These are phyloP conservation scores for Drosophila multiciliata DNA, from an alignment of 2,888 invertebrate species.

Conservation along the genomic window DNA sequence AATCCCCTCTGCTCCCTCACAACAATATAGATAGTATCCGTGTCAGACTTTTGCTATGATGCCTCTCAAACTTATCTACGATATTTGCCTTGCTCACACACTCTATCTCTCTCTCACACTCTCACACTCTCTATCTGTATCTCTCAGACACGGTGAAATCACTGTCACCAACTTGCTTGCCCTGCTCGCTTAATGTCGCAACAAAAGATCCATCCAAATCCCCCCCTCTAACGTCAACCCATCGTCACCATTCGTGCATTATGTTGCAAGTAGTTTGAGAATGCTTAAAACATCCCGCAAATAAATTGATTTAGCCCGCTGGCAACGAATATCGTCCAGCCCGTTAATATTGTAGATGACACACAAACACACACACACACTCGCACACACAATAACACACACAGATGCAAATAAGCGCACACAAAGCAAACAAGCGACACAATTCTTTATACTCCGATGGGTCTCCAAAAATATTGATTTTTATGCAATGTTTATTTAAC, in stretches of 20 bases:
- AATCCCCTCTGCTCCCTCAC: not conserved
- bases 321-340: conserved; percentile 26
- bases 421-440: conserved; percentile 27
- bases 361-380: not conserved
- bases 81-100: conserved; percentile 32
- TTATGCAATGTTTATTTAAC: too few relatives aligned
- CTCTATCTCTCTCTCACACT: not conserved
- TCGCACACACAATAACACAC: not conserved
- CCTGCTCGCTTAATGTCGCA: conserved; percentile 11
- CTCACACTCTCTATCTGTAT: conserved; percentile 10
- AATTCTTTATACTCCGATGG: not conserved
- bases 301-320: conserved; percentile 29
- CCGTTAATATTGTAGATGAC: conserved; percentile 24
- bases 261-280: conserved; percentile 19
- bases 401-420: conserved; percentile 6
- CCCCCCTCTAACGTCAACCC: not conserved
- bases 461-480: too few relatives aligned
- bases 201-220: too few relatives aligned
- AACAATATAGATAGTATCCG: not conserved
- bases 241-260: conserved; percentile 1
- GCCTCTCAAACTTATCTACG: conserved; percentile 14
- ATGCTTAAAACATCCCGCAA: conserved; percentile 27
- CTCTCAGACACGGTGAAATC: conserved; percentile 15
- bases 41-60: conserved; percentile 6
- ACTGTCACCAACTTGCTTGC: conserved; percentile 9